phyloP scores from a whole-genome alignment of 2,113 vertebrate genomes.

The Uropsilus gracilis region DNA sequence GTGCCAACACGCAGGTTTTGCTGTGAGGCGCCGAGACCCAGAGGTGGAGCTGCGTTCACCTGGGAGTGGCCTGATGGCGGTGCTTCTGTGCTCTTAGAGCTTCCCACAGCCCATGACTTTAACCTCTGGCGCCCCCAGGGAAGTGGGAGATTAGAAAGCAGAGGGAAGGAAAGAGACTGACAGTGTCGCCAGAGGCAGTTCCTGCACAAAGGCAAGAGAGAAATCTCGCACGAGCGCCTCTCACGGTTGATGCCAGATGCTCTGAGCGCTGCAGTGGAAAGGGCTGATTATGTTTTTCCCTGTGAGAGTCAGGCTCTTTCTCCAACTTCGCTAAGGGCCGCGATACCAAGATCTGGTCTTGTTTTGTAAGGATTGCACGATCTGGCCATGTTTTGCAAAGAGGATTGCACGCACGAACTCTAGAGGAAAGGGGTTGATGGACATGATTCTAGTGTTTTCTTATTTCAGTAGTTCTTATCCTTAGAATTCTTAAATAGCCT shows the following conservation, averaged over 20 bases:
- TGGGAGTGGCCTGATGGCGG: conserved; percentile 33
- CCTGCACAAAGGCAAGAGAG: conserved; percentile 60
- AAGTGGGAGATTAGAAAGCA: neutral
- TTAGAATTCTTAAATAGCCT: neutral
- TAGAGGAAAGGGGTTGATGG: neutral
- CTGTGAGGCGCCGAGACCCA: neutral
- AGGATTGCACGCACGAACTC: neutral
- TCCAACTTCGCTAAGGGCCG: neutral
- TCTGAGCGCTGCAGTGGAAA: neutral
- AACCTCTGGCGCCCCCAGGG: neutral
- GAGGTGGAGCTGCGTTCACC: neutral
- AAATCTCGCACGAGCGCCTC: conserved; percentile 64
- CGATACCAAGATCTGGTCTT: neutral
- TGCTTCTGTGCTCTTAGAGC: neutral
- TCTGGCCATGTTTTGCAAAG: neutral
- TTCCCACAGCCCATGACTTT: neutral
- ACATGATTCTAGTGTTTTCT: neutral
- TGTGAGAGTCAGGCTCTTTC: conserved; percentile 7
- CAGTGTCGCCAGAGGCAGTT: conserved; percentile 42
- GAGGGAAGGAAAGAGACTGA: neutral
- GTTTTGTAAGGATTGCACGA: neutral
- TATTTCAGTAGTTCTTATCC: neutral
- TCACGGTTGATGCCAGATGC: conserved; percentile 48
- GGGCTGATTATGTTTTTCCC: conserved; percentile 17
- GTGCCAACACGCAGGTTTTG: conserved; percentile 54